Evolutionary conservation across 2,113 vertebrate genomes (phyloP).

Genomic region (Neodon shergylaensis): DNA sequence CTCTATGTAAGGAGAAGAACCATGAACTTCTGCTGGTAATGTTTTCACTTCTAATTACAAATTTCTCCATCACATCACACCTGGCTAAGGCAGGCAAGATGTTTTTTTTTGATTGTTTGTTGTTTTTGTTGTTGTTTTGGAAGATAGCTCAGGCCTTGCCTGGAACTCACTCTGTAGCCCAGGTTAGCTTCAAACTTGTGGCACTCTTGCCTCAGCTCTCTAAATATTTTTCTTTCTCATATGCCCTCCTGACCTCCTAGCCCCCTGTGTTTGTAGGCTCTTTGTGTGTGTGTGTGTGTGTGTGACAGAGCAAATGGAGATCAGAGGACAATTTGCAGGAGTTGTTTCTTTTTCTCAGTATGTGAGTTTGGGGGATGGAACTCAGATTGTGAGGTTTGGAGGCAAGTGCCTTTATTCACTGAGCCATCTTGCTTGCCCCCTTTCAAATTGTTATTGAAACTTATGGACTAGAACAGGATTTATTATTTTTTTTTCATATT

Average conservation of each 20-base stretch:
- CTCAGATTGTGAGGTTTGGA: neutral
- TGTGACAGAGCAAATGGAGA: neutral
- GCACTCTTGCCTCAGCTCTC: no score
- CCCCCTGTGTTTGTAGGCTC: neutral
- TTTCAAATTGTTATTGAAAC: constrained; percentile 31
- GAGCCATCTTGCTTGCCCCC: neutral
- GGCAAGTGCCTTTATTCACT: neutral
- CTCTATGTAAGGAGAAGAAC: neutral
- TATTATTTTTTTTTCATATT: neutral
- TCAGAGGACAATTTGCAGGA: neutral
- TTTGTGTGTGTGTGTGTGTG: neutral
- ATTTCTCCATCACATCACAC: neutral
- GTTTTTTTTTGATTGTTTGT: neutral
- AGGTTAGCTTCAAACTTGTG: neutral
- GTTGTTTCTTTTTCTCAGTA: neutral
- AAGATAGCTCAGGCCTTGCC: neutral
- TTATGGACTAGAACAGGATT: neutral
- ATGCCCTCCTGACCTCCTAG: neutral
- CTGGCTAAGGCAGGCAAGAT: neutral
- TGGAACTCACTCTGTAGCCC: neutral
- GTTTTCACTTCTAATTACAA: neutral
- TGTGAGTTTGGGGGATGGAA: neutral
- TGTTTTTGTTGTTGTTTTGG: neutral
- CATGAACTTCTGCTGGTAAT: neutral
- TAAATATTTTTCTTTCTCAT: neutral